phyloP scores from a whole-genome alignment of 2,113 vertebrate species.

The Picathartes gymnocephalus region DNA sequence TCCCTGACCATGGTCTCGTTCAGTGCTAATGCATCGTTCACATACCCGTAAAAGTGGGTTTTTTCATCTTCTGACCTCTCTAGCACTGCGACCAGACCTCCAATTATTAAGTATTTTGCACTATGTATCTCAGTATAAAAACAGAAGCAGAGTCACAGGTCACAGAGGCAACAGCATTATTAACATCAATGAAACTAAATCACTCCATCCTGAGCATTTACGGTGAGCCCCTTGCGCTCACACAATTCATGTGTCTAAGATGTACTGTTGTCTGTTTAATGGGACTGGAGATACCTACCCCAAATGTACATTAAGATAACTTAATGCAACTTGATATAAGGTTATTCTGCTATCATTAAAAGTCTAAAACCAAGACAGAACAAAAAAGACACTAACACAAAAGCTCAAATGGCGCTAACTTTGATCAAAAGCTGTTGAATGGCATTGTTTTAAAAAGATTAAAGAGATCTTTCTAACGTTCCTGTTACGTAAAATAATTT shows the following conservation, averaged over 20 bases:
- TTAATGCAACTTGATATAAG: neutral
- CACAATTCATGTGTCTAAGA: neutral
- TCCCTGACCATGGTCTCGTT: neutral
- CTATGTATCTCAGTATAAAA: constrained; percentile 40
- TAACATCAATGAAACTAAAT: constrained; percentile 56
- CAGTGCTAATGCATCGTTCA: neutral
- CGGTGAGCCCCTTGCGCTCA: neutral
- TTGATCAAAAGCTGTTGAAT: neutral
- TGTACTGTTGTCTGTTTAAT: neutral
- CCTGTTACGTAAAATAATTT: neutral
- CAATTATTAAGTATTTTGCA: constrained; percentile 59
- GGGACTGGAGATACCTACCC: neutral
- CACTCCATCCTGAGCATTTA: neutral
- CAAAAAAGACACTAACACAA: neutral
- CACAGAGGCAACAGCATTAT: constrained; percentile 23
- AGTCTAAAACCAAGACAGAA: neutral
- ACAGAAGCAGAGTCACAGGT: constrained; percentile 50
- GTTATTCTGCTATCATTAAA: neutral
- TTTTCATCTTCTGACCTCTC: constrained; percentile 34
- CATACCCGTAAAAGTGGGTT: neutral
- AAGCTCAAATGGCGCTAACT: neutral
- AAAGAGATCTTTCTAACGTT: neutral
- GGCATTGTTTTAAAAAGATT: neutral
- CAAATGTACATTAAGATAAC: neutral
- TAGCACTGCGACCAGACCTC: constrained; percentile 22